Evolutionary conservation across 2,797 vertebrate species (phyloP), one percentile per base, ranked within the genome.

Genomic region (Tamandua tetradactyla): DNA sequence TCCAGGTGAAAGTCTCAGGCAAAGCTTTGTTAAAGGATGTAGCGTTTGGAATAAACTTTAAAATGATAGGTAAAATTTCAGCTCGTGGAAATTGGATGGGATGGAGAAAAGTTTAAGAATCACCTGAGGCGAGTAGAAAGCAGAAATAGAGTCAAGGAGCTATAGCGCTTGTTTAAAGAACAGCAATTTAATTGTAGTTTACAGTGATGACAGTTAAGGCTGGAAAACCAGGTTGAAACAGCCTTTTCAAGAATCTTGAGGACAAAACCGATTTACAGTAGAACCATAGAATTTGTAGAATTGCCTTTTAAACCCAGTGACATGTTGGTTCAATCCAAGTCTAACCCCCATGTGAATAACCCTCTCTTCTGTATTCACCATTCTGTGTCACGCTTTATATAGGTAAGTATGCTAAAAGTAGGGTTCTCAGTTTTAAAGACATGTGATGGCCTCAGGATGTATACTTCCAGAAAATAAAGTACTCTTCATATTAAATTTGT

Each of bases 381-480:
- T 74, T 69, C 57, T 42, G 7, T 55, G 27, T 89, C 49, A 32
- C 62, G 62, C 32, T 92, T 88, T 79, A 18, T 61, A 2, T 47
- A 91, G 47, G 4, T 78, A 74, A 78, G 17, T 61, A 42, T 12
- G 23, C 75, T 74, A 81, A 76, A 32, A 66, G 14, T 90, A 22
- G 37, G 20, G 14, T 57, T 94, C 30, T 90, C 55, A 71, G 0
- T 88, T 83, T 75, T 88, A 40, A 93, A 88, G 52, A 71, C 61
- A 7, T 4, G 0, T 61, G 74, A 14, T 91, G 30, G 27, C 87
- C 59, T 93, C 59, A 69, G 68, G 32, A 47, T 68, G 23, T 55
- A 49, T 55, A 25, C 37, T 25, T 91, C 79, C 88, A 82, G 83
- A 82, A 92, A 75, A 83, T 75, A 66, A 94, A 78, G 9, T 55